Conservation (phyloP, 2,113 vertebrate species). For the Myodes glareolus region DNA sequence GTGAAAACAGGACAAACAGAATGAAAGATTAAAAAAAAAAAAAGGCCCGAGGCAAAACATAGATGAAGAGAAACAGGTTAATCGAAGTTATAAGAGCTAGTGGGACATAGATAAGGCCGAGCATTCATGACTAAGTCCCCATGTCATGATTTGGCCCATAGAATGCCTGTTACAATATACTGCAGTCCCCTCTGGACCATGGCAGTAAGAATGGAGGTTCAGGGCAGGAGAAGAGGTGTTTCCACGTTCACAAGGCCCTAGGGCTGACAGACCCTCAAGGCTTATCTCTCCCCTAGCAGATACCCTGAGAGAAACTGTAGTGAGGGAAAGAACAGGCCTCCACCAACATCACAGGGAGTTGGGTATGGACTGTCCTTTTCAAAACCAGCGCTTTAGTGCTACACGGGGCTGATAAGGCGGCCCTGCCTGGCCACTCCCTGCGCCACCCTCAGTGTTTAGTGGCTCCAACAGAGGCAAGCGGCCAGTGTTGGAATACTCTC, state of each 20-base stretch:
- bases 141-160: neutral
- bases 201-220: neutral
- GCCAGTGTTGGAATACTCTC: neutral
- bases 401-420: fast-evolving
- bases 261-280: neutral
- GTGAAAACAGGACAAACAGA: neutral
- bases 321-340: neutral
- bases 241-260: neutral
- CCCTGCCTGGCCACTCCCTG: neutral
- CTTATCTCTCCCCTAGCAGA: neutral
- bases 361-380: neutral
- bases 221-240: neutral
- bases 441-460: neutral
- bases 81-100: neutral
- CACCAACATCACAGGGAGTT: fast-evolving
- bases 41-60: neutral
- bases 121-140: neutral
- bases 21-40: neutral
- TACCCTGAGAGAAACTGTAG: neutral
- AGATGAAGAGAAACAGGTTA: neutral
- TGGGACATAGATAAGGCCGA: neutral
- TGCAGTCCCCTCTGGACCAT: fast-evolving
- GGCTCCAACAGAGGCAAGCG: neutral
- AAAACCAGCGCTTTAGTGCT: neutral
- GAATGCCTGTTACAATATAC: neutral